These are phyloP conservation scores for Misgurnus mizolepis DNA, from an alignment of 2,113 vertebrate species.

Conservation along the genomic window DNA sequence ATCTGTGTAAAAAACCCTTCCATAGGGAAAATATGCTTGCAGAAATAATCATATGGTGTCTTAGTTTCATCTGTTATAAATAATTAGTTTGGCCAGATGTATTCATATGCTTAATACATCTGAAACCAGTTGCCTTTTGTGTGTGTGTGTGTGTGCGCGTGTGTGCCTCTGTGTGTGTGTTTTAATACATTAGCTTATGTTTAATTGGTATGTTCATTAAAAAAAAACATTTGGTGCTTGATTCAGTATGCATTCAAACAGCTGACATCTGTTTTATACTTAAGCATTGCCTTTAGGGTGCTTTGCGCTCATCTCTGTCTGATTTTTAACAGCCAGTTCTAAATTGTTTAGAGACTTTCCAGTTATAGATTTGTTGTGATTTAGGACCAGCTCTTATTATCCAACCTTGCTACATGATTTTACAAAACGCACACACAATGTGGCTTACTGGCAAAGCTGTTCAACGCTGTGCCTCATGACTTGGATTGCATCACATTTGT, in stretches of 20 bases:
- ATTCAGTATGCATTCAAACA: constrained; percentile 20
- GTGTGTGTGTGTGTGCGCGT: neutral
- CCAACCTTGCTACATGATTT: neutral
- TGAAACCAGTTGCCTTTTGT: constrained; percentile 27
- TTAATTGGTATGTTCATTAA: constrained; percentile 19
- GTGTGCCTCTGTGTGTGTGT: constrained; percentile 8
- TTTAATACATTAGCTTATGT: neutral
- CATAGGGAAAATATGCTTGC: neutral
- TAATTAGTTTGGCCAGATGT: neutral
- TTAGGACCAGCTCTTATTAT: neutral
- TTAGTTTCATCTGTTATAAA: neutral
- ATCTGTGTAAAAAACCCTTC: constrained; percentile 2
- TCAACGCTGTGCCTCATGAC: neutral
- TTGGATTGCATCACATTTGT: neutral
- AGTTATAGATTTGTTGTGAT: neutral
- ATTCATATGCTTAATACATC: neutral
- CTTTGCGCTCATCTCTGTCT: neutral
- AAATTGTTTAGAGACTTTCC: constrained; percentile 1
- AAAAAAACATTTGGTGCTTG: constrained; percentile 26
- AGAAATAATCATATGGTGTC: neutral
- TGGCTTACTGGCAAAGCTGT: neutral
- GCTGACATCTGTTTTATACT: constrained; percentile 28
- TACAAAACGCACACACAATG: neutral
- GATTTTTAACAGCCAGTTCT: constrained; percentile 1
- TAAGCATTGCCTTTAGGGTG: constrained; percentile 17